These are phyloP conservation scores for Embidobia sp. DNA, from an alignment of 2,888 invertebrate genomes.

Conservation along the genomic window DNA sequence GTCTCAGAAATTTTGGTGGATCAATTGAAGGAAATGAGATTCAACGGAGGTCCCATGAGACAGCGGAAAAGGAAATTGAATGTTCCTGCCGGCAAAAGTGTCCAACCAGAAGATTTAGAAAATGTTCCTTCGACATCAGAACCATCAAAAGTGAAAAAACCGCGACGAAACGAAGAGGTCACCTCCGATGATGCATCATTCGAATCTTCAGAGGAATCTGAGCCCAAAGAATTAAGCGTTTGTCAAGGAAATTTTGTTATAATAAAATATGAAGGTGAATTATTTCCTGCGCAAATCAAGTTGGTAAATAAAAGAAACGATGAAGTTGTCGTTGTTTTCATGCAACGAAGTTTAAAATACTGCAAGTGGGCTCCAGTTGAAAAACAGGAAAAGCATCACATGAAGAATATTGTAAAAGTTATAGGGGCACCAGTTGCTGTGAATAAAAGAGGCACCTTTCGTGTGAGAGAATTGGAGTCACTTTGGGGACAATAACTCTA, in stretches of 20 bases:
- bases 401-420: neutral
- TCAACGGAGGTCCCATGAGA: neutral
- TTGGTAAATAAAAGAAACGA: neutral
- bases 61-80: constrained; percentile 14
- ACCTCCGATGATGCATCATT: neutral
- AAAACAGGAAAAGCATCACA: neutral
- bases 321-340: neutral
- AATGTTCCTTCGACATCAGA: neutral
- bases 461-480: neutral
- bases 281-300: constrained; percentile 7
- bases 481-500: neutral
- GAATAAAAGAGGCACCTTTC: neutral
- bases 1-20: constrained; percentile 3
- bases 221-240: too few species aligned
- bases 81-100: constrained; percentile 28
- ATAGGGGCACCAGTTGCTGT: neutral
- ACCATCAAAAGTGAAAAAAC: neutral
- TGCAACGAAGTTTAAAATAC: neutral
- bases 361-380: constrained; percentile 1
- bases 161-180: neutral
- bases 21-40: constrained; percentile 3
- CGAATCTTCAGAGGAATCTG: neutral
- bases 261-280: constrained; percentile 3
- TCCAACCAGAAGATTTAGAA: constrained; percentile 8
- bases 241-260: neutral